phyloP scores from a whole-genome alignment of 2,113 vertebrate species.

The Mungos mungo region DNA sequence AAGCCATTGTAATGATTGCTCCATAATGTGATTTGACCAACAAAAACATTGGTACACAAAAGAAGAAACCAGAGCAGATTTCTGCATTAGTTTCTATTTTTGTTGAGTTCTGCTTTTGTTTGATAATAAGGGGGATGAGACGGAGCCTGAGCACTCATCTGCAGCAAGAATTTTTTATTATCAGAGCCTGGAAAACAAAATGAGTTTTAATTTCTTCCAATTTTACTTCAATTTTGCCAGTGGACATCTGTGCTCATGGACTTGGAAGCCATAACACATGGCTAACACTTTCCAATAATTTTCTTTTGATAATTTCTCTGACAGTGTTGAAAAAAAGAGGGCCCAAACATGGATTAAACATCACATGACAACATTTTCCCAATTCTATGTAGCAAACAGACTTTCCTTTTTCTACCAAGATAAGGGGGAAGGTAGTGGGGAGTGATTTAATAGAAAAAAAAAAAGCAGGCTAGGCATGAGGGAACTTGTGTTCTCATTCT shows the following conservation, averaged over 20 bases:
- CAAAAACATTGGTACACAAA: conserved; percentile 72
- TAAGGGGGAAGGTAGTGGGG: not conserved
- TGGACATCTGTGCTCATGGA: conserved; percentile 82
- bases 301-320: conserved; percentile 66
- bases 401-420: conserved; percentile 47
- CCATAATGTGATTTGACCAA: conserved; percentile 57
- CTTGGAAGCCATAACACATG: conserved; percentile 57
- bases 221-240: conserved; percentile 82
- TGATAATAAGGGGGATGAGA: conserved; percentile 80
- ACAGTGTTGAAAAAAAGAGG: conserved; percentile 26
- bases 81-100: conserved; percentile 80
- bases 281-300: conserved; percentile 76
- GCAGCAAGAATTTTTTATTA: conserved; percentile 78
- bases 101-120: conserved; percentile 79
- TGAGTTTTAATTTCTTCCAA: conserved; percentile 80
- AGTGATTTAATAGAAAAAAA: not conserved
- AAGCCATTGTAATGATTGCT: not conserved
- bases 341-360: conserved; percentile 13
- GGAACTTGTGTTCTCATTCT: not conserved
- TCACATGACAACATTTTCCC: conserved; percentile 45
- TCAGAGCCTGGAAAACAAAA: conserved; percentile 72
- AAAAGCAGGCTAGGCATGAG: too few relatives aligned
- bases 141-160: conserved; percentile 54
- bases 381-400: conserved; percentile 39
- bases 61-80: conserved; percentile 64